Base-by-base conservation (phyloP, 53 echinoderm and acorn worm genomes). In the Hippasteria phrygiana region DNA sequence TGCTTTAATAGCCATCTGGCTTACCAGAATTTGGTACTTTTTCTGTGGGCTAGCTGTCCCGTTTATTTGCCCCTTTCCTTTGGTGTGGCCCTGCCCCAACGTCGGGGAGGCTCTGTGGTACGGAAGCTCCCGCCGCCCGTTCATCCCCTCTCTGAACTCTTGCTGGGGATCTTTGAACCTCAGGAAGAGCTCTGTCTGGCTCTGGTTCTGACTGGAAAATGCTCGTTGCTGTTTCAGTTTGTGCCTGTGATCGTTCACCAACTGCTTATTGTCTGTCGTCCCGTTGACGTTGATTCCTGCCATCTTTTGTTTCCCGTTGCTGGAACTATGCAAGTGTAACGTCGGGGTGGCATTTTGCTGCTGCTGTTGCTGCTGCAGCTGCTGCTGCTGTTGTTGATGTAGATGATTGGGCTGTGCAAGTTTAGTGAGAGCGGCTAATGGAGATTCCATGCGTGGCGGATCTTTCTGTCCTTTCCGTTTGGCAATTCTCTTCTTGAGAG, bases 161-260 rank as follows among this genome's bases (percentile, higher is more conserved):
- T 83, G 83, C 32, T 66, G 83, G 0, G 91, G 80, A 34, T 95
- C 95, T 51, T 82, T 89, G 22, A 91, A 87, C 70, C 90, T 79
- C 29, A 93, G 43, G 54, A 91, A 95, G 31, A 92, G 87, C 54
- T 89, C 71, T 13, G 90, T 89, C 29, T 93, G 93, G 54, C 77
- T 93, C 80, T 92, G 92, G 75, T 93, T 95, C 87, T 93, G 91
- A 11, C 80, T 87, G 18, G 77, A 80, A 63, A 95, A 93, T 24
- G 73, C 69, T 54, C 90, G 87, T 80, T 95, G 95, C 76, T 93
- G 93, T 55, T 80, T 62, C 83, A 89, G 80, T 81, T 84, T 90
- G 43, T 93, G 90, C 74, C 71, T 83, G 7, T 73, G 36, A 31
- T 43, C 84, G 20, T 74, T 90, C 66, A 51, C 14, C 66, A 74